phyloP scores from a whole-genome alignment of 1,140 invertebrate species.

The Drosophila parabipectinata region DNA sequence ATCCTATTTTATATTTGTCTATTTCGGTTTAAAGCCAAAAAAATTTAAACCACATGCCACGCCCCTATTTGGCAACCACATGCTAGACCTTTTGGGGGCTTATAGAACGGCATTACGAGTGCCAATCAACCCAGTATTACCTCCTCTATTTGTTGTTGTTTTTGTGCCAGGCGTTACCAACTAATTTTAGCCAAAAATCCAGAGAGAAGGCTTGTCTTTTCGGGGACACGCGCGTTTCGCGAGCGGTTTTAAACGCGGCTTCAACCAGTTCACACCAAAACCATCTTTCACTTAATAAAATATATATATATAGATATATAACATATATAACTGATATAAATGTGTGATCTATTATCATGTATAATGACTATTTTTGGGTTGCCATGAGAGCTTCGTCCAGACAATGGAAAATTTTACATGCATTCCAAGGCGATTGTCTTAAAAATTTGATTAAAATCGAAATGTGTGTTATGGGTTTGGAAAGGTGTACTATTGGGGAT shows the following conservation, averaged over 20 bases:
- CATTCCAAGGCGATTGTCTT: background rate
- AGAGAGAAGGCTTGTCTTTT: conserved; percentile 29
- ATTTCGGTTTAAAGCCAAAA: background rate
- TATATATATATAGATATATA: background rate
- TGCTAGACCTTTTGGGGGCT: conserved; percentile 10
- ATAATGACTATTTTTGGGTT: conserved; percentile 29
- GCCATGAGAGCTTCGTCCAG: conserved; percentile 19
- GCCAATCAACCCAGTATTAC: background rate
- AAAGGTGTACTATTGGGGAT: background rate
- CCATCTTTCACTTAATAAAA: conserved; percentile 12
- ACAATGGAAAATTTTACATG: conserved; percentile 34
- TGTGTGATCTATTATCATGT: conserved; percentile 39
- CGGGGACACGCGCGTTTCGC: conserved; percentile 23
- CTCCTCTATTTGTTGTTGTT: background rate
- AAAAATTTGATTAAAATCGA: background rate
- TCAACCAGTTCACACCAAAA: conserved; percentile 39
- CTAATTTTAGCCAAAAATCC: conserved; percentile 28
- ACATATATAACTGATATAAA: conserved; percentile 1
- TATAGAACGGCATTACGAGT: conserved; percentile 1
- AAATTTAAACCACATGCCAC: conserved; percentile 25
- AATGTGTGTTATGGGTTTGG: background rate
- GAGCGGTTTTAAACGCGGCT: conserved; percentile 19
- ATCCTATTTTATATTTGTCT: background rate
- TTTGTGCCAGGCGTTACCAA: background rate
- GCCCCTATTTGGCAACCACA: conserved; percentile 43